Percentiles rank a stretch among this genome's conserved stretches.
Conservation (phyloP, 2,113 vertebrate genomes). For the Zosterops pallidus region DNA sequence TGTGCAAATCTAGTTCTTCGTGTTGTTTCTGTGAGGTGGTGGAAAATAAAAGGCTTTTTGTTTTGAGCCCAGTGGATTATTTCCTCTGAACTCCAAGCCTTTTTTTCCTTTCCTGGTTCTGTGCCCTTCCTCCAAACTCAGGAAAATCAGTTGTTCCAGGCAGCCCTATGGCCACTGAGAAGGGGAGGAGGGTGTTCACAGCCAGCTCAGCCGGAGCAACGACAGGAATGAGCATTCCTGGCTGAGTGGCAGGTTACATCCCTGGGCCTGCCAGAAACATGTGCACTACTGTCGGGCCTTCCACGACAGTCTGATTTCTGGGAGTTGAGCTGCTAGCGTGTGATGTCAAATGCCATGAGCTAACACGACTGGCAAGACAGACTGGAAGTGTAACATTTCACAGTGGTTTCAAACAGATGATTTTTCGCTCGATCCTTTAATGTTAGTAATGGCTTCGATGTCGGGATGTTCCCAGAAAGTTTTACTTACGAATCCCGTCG, state of each 20-base stretch:
- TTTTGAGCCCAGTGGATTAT: neutral
- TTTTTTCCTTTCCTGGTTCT: neutral
- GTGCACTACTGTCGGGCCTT: neutral
- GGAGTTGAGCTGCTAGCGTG: neutral
- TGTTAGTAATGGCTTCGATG: neutral
- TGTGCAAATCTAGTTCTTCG: neutral
- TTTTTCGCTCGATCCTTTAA: neutral
- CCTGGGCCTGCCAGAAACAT: neutral
- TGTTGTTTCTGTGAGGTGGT: neutral
- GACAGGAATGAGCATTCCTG: neutral
- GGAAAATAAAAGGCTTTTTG: slow-evolving; percentile 11
- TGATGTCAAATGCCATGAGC: neutral
- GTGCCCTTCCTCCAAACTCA: neutral
- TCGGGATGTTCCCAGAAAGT: neutral
- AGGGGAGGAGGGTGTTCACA: neutral
- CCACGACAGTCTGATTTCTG: neutral
- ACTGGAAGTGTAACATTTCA: neutral
- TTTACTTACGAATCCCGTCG: neutral
- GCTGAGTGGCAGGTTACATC: neutral
- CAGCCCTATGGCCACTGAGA: neutral
- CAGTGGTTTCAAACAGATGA: neutral
- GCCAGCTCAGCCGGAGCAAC: neutral
- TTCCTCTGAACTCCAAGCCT: neutral
- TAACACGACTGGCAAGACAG: neutral
- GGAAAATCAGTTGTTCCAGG: neutral